A percentile compares a stretch with the other conserved stretches of the same genome.
Evolutionary conservation across 2,797 vertebrate species (phyloP).

Genomic region (Propithecus deckenii): DNA sequence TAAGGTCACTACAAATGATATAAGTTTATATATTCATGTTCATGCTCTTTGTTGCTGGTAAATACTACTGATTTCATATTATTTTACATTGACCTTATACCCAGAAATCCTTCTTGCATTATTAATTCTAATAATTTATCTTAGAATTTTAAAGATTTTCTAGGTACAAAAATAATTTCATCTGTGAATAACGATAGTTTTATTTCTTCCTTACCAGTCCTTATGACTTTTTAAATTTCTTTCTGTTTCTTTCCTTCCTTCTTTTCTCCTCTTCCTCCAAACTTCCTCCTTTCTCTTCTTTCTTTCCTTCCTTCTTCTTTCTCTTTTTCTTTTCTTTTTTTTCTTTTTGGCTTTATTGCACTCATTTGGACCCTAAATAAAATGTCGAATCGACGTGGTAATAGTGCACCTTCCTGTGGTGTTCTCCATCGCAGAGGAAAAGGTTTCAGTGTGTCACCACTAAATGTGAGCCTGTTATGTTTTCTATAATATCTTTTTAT

Average conservation of each 20-base stretch:
- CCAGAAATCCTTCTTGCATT: neutral
- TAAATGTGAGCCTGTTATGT: neutral
- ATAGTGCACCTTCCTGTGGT: neutral
- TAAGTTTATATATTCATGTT: neutral
- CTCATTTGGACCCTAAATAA: neutral
- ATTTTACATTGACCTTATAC: neutral
- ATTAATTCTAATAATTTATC: neutral
- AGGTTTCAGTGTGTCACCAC: neutral
- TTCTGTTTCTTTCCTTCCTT: too few species aligned
- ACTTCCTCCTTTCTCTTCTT: too few species aligned
- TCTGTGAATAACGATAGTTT: neutral
- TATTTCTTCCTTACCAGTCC: neutral
- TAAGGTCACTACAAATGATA: neutral
- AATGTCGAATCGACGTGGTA: neutral
- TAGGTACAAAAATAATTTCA: neutral
- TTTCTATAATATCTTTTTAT: neutral
- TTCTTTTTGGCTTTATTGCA: neutral
- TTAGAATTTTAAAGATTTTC: neutral
- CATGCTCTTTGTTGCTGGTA: neutral
- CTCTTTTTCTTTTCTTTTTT: too few species aligned
- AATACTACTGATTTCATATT: neutral
- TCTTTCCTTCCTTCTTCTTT: too few species aligned
- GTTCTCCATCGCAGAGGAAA: neutral
- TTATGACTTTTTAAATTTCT: neutral
- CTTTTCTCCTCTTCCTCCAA: too few species aligned